Conservation (phyloP, 2,797 vertebrate species). For the Ataeniobius toweri region DNA sequence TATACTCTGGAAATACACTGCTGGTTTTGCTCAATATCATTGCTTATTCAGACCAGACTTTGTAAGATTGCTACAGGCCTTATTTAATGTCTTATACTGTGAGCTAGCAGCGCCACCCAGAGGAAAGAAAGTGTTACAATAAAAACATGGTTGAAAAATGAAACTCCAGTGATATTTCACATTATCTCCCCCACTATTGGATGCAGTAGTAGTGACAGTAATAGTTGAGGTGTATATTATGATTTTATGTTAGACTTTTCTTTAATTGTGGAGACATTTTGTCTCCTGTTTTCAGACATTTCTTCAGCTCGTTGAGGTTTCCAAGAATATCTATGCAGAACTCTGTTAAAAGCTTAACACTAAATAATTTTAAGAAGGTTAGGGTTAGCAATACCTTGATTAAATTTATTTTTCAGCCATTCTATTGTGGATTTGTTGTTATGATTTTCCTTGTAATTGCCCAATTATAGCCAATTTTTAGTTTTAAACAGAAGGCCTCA, state of each 20-base stretch:
- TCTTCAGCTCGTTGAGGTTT: too few species aligned
- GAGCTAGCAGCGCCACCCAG: constrained; percentile 43
- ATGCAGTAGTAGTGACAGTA: background rate
- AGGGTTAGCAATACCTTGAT: too few species aligned
- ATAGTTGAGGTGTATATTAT: background rate
- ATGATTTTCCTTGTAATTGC: too few species aligned
- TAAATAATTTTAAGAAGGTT: too few species aligned
- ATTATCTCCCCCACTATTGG: background rate
- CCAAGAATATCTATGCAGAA: too few species aligned
- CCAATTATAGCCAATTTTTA: too few species aligned
- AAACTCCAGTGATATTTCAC: background rate
- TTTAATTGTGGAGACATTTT: too few species aligned
- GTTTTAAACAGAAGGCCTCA: too few species aligned
- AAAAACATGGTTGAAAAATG: background rate
- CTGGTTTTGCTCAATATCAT: background rate
- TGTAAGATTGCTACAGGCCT: background rate
- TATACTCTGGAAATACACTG: background rate
- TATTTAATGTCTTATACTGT: background rate
- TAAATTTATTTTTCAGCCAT: too few species aligned
- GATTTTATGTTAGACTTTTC: background rate
- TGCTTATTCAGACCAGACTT: background rate
- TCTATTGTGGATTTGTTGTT: too few species aligned
- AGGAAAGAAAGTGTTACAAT: constrained; percentile 25
- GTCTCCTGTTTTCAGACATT: too few species aligned
- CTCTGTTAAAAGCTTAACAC: too few species aligned